Conservation (phyloP, 2,797 vertebrate species). For the Chelidonichthys spinosus region DNA sequence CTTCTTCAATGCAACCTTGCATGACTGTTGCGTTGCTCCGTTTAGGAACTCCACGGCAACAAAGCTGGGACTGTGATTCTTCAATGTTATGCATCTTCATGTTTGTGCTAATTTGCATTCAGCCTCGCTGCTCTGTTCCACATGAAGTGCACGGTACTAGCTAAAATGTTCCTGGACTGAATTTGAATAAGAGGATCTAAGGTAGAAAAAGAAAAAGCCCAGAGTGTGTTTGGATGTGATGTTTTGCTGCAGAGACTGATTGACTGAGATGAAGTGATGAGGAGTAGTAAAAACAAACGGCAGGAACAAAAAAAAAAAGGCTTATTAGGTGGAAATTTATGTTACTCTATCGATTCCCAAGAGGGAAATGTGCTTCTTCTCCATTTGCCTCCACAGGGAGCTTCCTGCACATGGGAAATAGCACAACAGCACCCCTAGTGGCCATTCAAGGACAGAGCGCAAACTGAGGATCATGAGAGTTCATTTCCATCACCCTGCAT, state of each 20-base stretch:
- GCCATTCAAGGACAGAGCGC: constrained; percentile 23
- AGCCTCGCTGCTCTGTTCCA: constrained; percentile 11
- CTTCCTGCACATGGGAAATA: neutral
- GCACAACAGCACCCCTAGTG: constrained; percentile 49
- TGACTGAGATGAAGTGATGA: constrained; percentile 15
- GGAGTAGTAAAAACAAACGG: neutral
- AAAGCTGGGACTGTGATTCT: neutral
- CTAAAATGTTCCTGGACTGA: constrained; percentile 15
- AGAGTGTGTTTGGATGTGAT: constrained; percentile 10
- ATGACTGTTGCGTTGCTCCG: constrained; percentile 5
- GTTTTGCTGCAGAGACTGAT: constrained; percentile 4
- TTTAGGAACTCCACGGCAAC: constrained; percentile 8
- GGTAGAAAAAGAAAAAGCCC: neutral
- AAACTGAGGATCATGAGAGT: neutral
- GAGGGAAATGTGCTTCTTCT: neutral
- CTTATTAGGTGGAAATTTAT: constrained; percentile 4
- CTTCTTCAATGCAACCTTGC: neutral
- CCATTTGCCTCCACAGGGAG: constrained; percentile 6
- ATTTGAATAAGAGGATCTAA: constrained; percentile 3
- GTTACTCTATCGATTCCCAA: neutral
- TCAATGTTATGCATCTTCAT: constrained; percentile 3
- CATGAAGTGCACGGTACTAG: neutral
- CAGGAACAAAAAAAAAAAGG: neutral
- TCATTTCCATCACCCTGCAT: constrained; percentile 15
- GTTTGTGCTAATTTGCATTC: constrained; percentile 12